These are phyloP conservation scores for Scolopax mira DNA, from an alignment of 2,113 vertebrate genomes.

Conservation along the genomic window DNA sequence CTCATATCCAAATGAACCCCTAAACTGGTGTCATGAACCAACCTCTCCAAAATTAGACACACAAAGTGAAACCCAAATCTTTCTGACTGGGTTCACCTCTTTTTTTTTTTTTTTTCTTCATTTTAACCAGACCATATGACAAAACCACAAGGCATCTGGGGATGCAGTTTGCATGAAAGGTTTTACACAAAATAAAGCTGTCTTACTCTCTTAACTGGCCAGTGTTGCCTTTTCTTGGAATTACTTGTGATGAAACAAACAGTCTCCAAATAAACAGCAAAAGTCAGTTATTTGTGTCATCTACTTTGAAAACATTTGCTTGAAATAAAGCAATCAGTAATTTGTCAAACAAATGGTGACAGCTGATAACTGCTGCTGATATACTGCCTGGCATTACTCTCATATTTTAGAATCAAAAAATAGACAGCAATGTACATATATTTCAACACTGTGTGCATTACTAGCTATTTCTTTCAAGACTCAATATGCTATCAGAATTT, in stretches of 20 bases:
- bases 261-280: conserved; percentile 8
- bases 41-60: neutral
- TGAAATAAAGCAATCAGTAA: conserved; percentile 38
- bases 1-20: neutral
- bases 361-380: conserved; percentile 12
- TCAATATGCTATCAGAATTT: conserved; percentile 5
- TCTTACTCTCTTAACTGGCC: neutral
- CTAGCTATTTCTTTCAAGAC: neutral
- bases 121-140: neutral
- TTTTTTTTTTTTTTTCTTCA: neutral
- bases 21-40: neutral
- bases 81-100: neutral
- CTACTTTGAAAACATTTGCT: neutral
- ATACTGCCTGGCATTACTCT: neutral
- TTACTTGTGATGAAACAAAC: conserved; percentile 1
- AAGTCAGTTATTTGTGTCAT: neutral
- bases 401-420: neutral
- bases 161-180: neutral
- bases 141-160: neutral
- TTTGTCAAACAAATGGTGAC: neutral
- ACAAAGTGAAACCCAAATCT: neutral
- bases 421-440: neutral
- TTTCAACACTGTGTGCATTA: neutral
- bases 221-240: neutral
- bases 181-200: conserved; percentile 52